These are phyloP conservation scores for Drosophila ercepeae DNA, from an alignment of 1,140 invertebrate species.

Conservation along the genomic window DNA sequence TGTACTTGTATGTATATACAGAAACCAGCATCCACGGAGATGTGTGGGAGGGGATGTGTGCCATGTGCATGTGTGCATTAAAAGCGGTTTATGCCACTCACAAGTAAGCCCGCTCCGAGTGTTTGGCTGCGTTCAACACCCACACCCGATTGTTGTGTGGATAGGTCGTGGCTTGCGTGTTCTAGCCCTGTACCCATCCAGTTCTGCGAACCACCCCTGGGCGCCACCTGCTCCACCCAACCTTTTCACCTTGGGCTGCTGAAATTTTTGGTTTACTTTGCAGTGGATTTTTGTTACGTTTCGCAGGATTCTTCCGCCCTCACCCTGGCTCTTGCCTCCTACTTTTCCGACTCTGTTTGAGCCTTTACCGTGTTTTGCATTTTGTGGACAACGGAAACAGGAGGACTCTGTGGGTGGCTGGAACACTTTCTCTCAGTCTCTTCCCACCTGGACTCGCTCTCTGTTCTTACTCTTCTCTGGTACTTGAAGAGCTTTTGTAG, in stretches of 20 bases:
- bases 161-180: conserved; percentile 73
- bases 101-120: conserved; percentile 61
- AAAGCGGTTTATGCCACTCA: conserved; percentile 79
- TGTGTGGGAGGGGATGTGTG: conserved; percentile 18
- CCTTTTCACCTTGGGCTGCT: conserved; percentile 30
- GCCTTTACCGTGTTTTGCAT: conserved; percentile 71
- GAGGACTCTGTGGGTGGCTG: conserved; percentile 6
- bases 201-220: not conserved
- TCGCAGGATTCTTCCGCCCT: conserved; percentile 32
- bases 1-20: too few species aligned
- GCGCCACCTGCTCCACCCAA: conserved; percentile 19
- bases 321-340: not conserved
- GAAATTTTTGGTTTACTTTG: conserved; percentile 73
- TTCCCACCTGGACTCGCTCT: conserved; percentile 15
- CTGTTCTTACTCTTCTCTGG: conserved; percentile 12
- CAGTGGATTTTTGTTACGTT: conserved; percentile 78
- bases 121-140: conserved; percentile 55
- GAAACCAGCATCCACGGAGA: conserved; percentile 60
- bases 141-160: conserved; percentile 80
- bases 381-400: conserved; percentile 37
- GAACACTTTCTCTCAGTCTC: conserved; percentile 21
- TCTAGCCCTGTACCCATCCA: conserved; percentile 9
- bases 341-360: not conserved
- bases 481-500: conserved; percentile 70
- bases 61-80: conserved; percentile 50